Base-by-base conservation (phyloP, 2,797 vertebrate genomes). In the Glossophaga mutica region DNA sequence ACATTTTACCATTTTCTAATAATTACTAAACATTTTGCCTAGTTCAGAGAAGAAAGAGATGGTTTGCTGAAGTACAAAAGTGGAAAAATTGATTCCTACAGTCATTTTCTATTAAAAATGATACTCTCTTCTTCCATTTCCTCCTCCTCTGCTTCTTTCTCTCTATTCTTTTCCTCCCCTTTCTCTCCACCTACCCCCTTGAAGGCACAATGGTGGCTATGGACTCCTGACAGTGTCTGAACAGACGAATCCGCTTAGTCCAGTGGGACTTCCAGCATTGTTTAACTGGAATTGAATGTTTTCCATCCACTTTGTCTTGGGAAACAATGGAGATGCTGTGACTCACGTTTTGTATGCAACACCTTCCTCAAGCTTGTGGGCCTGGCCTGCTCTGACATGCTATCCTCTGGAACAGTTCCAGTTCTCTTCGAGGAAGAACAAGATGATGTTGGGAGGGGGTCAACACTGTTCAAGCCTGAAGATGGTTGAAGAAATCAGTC, bases 221-320 rank as follows among this genome's bases (percentile, higher is more conserved):
- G 19, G 44, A 86, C 73, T 68, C 83, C 6, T 71, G 21, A 5
- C 73, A 50, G 39, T 39, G 11, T 65, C 73, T 83, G 19, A 81
- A 68, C 34, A 87, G 57, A 74, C 73, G 65, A 91, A 94, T 32
- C 44, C 21, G 5, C 78, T 83, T 50, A 52, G 32, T 42, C 73
- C 34, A 65, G 77, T 29, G 19, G 67, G 76, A 78, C 59, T 79
- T n/a, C 6, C 6, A 65, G 46, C 55, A 70, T 42, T 94, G 88
- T 87, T 95, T 57, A 85, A 88, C 50, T 34, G 4, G 37, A 12
- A 42, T 68, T 91, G 44, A 97, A 34, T 87, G 46, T 91, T 96
- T 97, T 86, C 52, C n/a, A 26, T 59, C 46, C 57, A 95, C 79
- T 96, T 84, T 44, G 87, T 90, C 95, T 48, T 32, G 87, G 85